These are phyloP conservation scores for Diabrotica virgifera DNA, from an alignment of 1,140 invertebrate species.

Conservation along the genomic window DNA sequence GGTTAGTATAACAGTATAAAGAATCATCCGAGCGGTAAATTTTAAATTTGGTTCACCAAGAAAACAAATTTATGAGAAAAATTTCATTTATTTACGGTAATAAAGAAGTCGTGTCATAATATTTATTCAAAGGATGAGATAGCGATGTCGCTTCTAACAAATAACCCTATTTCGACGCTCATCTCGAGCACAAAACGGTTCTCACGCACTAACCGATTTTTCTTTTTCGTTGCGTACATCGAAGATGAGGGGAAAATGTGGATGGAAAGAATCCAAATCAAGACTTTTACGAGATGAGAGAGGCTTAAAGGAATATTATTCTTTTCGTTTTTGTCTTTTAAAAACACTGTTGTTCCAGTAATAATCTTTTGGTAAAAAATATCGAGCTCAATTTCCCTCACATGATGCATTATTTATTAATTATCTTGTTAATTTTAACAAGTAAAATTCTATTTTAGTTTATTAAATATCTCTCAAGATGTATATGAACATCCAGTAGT, in stretches of 20 bases:
- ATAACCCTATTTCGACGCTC: not conserved
- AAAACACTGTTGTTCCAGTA: no score
- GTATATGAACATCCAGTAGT: no score
- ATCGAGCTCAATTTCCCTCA: no score
- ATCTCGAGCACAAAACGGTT: not conserved
- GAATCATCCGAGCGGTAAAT: not conserved
- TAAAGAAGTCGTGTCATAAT: not conserved
- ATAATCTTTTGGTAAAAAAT: no score
- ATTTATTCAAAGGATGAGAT: not conserved
- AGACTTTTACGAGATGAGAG: constrained; percentile 2
- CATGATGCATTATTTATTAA: no score
- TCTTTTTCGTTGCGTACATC: not conserved
- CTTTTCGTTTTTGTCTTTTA: not conserved
- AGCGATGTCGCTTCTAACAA: not conserved
- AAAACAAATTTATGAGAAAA: not conserved
- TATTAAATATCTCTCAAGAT: no score
- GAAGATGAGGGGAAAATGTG: no score
- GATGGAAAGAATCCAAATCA: not conserved
- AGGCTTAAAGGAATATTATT: not conserved
- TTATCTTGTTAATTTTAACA: no score
- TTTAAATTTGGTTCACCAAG: not conserved
- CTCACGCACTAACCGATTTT: not conserved
- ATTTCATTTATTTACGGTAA: not conserved
- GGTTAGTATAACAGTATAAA: not conserved
- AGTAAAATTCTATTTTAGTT: no score